phyloP scores from a whole-genome alignment of 2,888 invertebrate species.

The Drosophila buzzatii region DNA sequence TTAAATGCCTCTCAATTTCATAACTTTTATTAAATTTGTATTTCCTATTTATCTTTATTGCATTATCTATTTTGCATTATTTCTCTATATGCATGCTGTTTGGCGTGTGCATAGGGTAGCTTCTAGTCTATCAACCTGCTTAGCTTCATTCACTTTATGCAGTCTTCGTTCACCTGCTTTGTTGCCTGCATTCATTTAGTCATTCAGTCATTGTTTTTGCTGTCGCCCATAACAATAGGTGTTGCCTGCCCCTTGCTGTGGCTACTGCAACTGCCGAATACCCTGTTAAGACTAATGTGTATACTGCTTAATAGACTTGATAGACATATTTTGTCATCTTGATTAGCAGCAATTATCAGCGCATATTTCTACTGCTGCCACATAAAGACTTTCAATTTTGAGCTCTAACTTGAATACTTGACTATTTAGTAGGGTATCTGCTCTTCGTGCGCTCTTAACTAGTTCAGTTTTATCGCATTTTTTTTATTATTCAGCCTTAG shows the following conservation, averaged over 20 bases:
- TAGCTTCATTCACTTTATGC: background rate
- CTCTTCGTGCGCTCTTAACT: background rate
- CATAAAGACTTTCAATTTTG: background rate
- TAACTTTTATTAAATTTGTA: too few relatives aligned
- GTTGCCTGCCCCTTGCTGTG: constrained; percentile 24
- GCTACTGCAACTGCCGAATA: background rate
- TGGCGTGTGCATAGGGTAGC: constrained; percentile 14
- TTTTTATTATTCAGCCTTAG: background rate
- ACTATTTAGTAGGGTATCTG: background rate
- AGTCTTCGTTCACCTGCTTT: constrained; percentile 27
- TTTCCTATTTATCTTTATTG: too few relatives aligned
- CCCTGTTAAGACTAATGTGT: background rate
- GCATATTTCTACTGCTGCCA: background rate
- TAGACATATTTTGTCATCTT: background rate
- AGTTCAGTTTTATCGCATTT: background rate
- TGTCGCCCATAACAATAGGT: constrained; percentile 38
- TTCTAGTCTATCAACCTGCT: background rate
- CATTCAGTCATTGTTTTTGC: constrained; percentile 29
- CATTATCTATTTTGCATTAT: background rate
- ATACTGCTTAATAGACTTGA: background rate
- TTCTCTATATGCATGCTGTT: background rate
- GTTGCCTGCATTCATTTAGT: constrained; percentile 68
- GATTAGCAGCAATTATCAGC: background rate
- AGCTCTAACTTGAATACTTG: background rate
- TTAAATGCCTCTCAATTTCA: too few relatives aligned